phyloP scores from a whole-genome alignment of 2,888 invertebrate genomes.

The Heliconius cydno region DNA sequence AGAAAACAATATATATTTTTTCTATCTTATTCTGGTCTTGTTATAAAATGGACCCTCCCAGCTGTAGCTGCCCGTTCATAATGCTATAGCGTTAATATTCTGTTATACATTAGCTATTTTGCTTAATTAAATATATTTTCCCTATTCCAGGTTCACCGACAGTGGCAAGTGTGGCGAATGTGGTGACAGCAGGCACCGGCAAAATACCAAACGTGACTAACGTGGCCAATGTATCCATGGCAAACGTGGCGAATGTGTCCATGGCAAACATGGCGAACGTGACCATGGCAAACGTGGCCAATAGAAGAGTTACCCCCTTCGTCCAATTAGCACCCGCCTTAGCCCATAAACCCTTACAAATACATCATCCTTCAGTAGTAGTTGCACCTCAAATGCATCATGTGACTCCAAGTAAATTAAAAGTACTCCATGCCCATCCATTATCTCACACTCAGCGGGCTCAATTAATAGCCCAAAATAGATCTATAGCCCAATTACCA shows the following conservation, averaged over 20 bases:
- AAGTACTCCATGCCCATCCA: conserved; percentile 72
- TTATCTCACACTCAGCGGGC: conserved; percentile 67
- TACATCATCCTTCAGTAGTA: conserved; percentile 55
- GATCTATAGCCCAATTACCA: conserved; percentile 59
- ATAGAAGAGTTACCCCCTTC: conserved; percentile 55
- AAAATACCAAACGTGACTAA: too few species aligned
- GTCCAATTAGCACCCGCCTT: conserved; percentile 60
- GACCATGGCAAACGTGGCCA: conserved; percentile 39
- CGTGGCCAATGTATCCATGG: neutral
- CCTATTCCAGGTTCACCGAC: conserved; percentile 44
- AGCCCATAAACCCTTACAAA: conserved; percentile 58
- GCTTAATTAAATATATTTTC: neutral
- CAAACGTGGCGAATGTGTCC: conserved; percentile 35
- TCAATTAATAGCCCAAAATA: conserved; percentile 65
- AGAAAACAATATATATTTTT: too few species aligned
- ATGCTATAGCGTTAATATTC: neutral
- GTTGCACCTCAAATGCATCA: conserved; percentile 64
- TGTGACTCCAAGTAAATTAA: conserved; percentile 67
- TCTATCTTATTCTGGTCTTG: too few species aligned
- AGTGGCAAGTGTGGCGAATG: conserved; percentile 45
- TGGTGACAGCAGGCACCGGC: neutral
- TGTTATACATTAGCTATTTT: neutral
- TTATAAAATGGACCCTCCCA: too few species aligned
- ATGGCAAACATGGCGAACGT: conserved; percentile 42
- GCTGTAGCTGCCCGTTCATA: too few species aligned